Evolutionary conservation across 2,888 invertebrate species (phyloP), one percentile per base, ranked within the genome.

Genomic region (Cantharis nigra): DNA sequence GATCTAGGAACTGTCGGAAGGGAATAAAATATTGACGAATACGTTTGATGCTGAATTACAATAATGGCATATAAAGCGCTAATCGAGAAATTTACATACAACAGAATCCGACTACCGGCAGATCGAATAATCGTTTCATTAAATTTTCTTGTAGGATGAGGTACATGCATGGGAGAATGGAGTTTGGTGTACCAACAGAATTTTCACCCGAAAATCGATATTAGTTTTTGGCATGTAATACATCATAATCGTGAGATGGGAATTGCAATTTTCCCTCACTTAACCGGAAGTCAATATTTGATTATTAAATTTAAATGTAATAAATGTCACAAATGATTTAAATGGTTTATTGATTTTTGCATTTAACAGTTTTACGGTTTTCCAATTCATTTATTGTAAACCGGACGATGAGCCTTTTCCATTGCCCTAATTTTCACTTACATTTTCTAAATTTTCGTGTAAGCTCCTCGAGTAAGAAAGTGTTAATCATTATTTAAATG

Each of bases 401-500:
- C 49, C n/a, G 7, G n/a, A 7, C 0, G 7, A 9, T 1, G 1
- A 49, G 5, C n/a, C 7, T n/a, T 49, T n/a, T 7, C 4, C 28
- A 30, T 13, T 49, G 13, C 13, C 13, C 49, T 49, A 49, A 49
- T 49, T 49, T 49, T n/a, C 7, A n/a, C 49, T 49, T 33, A 13
- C 4, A 33, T 33, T 33, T 33, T 33, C 33, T 13, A 49, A 49
- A 49, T 49, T 49, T 49, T 49, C 49, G 2, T n/a, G 13, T 49
- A 49, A n/a, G 49, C n/a, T n/a, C 7, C 9, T 69, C 69, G 9
- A 14, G 28, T 70, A 77, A 77, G 71, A 69, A 77, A 74, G 69
- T 70, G 77, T 74, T 74, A 77, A 72, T 74, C 74, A 77, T 74
- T 74, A 77, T 74, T 74, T 71, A 74, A 77, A 70, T 20, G 20